Conservation (phyloP, 2,888 invertebrate genomes). For the Drosophila robusta region DNA sequence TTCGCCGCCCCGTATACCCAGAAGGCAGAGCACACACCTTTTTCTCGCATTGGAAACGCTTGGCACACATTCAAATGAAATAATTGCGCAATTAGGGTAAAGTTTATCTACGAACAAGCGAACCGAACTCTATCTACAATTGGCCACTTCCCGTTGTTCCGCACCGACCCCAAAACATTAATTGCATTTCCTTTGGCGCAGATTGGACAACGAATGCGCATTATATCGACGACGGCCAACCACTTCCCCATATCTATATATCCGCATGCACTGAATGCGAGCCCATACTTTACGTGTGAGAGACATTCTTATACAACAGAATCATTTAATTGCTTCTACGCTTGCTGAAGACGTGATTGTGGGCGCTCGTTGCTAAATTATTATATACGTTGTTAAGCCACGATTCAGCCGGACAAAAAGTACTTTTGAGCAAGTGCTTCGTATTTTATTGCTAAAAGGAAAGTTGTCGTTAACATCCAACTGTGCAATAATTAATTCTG, state of each 20-base stretch:
- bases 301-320: not conserved
- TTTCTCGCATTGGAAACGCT: slow-evolving; percentile 10
- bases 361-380: not conserved
- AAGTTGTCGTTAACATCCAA: too few relatives aligned
- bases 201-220: slow-evolving; percentile 20
- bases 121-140: slow-evolving; percentile 28
- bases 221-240: not conserved
- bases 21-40: slow-evolving; percentile 25
- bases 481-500: too few relatives aligned
- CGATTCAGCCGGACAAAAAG: not conserved
- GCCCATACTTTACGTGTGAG: not conserved
- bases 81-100: slow-evolving; percentile 63
- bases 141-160: slow-evolving; percentile 29
- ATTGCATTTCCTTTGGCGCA: slow-evolving; percentile 42
- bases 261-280: not conserved
- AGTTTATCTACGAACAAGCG: slow-evolving; percentile 39
- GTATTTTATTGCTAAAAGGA: not conserved
- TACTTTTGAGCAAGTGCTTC: not conserved
- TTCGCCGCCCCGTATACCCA: slow-evolving; percentile 17
- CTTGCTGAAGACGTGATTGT: not conserved
- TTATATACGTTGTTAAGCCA: not conserved
- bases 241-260: not conserved
- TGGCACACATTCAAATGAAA: slow-evolving; percentile 48
- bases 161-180: slow-evolving; percentile 33
- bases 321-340: slow-evolving; percentile 4